Base-by-base conservation (phyloP, 2,113 vertebrate species). In the Plectropomus leopardus region DNA sequence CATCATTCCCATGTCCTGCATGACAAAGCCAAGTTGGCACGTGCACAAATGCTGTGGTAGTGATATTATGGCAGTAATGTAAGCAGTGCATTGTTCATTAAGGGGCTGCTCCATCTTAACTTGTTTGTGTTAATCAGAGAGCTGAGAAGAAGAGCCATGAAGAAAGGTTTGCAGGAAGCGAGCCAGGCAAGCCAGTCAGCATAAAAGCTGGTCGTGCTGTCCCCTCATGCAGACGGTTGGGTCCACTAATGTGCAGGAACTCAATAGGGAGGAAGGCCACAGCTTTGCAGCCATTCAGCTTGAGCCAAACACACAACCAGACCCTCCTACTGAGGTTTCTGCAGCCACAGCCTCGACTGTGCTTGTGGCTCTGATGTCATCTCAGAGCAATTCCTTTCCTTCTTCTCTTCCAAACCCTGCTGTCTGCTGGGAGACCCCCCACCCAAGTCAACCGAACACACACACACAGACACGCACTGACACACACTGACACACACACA, bases 301-400 rank as follows among this genome's bases (percentile, higher is more conserved):
- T 14, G 34, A 68, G 90, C 76, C 88, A 86, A 84, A 75, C 81
- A 55, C 80, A 80, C 74, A 78, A 61, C 74, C 81, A 69, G 75
- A 80, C 54, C 76, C 75, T 77, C 83, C 78, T 79, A 77, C 65
- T 86, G 84, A 84, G 78, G 91, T 82, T 89, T 76, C 64, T 77
- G 40, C 77, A 72, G 61, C 61, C 61, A 68, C 58, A 34, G 84
- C 73, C 59, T 55, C 28, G 10, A 69, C 80, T 61, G 61, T 57
- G 75, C 74, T 75, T 85, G 83, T 85, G 84, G 80, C 72, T 86
- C 72, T 93, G 89, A 93, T 90, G 88, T 94, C 86, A 93, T 88
- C 72, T 32, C 32, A 4, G 44, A 92, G 75, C 54, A 87, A 86
- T 87, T 82, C 67, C 69, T 80, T 88, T 55, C 75, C n/a, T 30